phyloP scores from a whole-genome alignment of 2,888 invertebrate species.

The Clistopyga incitator region DNA sequence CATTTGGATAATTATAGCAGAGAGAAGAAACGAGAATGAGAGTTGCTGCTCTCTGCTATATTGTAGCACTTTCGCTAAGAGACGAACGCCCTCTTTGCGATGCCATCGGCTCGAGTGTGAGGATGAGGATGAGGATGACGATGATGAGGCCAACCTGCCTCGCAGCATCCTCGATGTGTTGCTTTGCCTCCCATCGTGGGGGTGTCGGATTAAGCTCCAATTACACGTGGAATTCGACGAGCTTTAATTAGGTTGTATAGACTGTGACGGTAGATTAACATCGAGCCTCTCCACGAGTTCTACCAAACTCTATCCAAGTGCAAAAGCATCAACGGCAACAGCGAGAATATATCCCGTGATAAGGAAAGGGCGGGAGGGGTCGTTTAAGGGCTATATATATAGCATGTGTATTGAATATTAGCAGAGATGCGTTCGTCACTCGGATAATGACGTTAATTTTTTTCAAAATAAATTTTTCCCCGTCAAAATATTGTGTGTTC shows the following conservation, averaged over 20 bases:
- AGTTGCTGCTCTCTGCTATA: constrained; percentile 36
- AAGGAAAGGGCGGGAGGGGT: neutral
- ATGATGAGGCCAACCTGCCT: constrained; percentile 38
- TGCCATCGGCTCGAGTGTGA: constrained; percentile 39
- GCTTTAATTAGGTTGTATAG: constrained; percentile 76
- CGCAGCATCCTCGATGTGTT: constrained; percentile 20
- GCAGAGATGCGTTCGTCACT: constrained; percentile 63
- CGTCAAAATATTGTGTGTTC: constrained; percentile 3
- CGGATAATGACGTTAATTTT: constrained; percentile 30
- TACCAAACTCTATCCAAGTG: constrained; percentile 37
- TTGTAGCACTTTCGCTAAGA: constrained; percentile 45
- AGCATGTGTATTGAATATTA: neutral
- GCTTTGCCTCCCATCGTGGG: constrained; percentile 31
- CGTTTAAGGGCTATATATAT: neutral
- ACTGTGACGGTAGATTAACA: constrained; percentile 63
- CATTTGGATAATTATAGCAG: constrained; percentile 60
- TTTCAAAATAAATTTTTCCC: constrained; percentile 20
- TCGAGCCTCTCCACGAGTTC: constrained; percentile 43
- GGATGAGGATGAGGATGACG: constrained; percentile 41
- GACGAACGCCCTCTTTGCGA: constrained; percentile 21
- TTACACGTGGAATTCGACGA: constrained; percentile 76
- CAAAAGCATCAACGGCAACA: constrained; percentile 42
- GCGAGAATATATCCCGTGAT: constrained; percentile 4
- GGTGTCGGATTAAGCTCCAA: constrained; percentile 75
- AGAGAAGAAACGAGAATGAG: constrained; percentile 19